Evolutionary conservation across 2,888 invertebrate genomes (phyloP), one percentile per base, ranked within the genome.

Genomic region (Eurytoma adleriae): DNA sequence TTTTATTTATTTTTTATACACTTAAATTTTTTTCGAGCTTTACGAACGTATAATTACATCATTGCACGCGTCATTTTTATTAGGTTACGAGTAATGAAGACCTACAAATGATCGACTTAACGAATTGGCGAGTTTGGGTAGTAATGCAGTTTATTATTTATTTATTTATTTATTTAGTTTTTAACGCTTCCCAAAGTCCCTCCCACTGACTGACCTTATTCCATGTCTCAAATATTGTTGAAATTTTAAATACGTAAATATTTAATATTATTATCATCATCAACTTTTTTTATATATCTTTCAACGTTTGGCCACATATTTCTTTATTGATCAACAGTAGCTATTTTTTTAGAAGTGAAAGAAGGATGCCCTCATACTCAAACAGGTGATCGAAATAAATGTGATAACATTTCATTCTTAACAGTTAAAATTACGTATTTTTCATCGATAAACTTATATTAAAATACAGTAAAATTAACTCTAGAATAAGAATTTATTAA

Each of bases 291-390:
- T 74, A 59, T 70, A 50, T 69, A 71, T 54, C 57, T 79, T 77
- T 64, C 40, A 71, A 76, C 57, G 78, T 81, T 83, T 83, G 67
- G 72, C 78, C 79, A 80, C 57, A 70, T 69, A 52, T 59, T n/a
- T n/a, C 52, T 73, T 27, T 72, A 66, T 56, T 27, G 56, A 72
- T 79, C 62, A 54, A 78, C 71, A 67, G 27, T 64, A 54, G 50
- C 57, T 61, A 67, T 68, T 64, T 54, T 20, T 14, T 67, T 50
- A 14, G 16, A 61, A 78, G 68, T 27, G 52, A 68, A 78, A 78
- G 5, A 20, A 66, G 50, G 57, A 74, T 54, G 64, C n/a, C 24
- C 24, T 24, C 24, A 62, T 14, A 70, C 18, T 68, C 56, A 67
- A 30, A 56, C 62, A 50, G 27, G 59, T 56, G 54, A 67, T 68